A percentile compares a stretch with the other conserved stretches of the same genome.
phyloP scores from a whole-genome alignment of 2,797 vertebrate genomes.

The Chelidonichthys spinosus region DNA sequence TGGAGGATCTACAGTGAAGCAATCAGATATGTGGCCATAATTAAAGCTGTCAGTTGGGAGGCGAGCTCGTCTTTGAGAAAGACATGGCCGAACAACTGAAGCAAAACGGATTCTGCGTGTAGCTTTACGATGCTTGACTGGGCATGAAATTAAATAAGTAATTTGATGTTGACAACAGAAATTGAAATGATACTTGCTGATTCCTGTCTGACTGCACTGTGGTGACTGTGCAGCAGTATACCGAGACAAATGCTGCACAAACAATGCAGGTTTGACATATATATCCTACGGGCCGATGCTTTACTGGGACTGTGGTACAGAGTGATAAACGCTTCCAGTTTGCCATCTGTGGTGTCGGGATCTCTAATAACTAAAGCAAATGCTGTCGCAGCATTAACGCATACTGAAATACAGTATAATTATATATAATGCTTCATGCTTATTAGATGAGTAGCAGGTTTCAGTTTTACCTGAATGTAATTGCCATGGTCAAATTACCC shows the following conservation, averaged over 20 bases:
- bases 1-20: constrained; percentile 88
- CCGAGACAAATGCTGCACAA: constrained; percentile 18
- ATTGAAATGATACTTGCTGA: constrained; percentile 97
- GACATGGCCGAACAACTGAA: constrained; percentile 93
- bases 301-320: background rate
- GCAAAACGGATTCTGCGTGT: constrained; percentile 94
- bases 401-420: background rate
- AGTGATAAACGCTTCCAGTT: background rate
- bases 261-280: constrained; percentile 14
- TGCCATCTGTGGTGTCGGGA: background rate
- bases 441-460: background rate
- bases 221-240: constrained; percentile 27
- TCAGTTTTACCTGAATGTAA: background rate
- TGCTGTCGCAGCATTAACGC: background rate
- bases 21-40: constrained; percentile 95
- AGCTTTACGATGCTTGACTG: constrained; percentile 95
- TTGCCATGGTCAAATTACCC: background rate
- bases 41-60: constrained; percentile 98
- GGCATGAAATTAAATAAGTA: constrained; percentile 99
- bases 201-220: constrained; percentile 84
- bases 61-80: constrained; percentile 90
- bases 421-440: background rate
- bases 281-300: constrained; percentile 10
- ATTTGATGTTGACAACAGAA: constrained; percentile 99
- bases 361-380: background rate